Base-by-base conservation (phyloP, 1,140 invertebrate genomes). In the Drosophila orosa region DNA sequence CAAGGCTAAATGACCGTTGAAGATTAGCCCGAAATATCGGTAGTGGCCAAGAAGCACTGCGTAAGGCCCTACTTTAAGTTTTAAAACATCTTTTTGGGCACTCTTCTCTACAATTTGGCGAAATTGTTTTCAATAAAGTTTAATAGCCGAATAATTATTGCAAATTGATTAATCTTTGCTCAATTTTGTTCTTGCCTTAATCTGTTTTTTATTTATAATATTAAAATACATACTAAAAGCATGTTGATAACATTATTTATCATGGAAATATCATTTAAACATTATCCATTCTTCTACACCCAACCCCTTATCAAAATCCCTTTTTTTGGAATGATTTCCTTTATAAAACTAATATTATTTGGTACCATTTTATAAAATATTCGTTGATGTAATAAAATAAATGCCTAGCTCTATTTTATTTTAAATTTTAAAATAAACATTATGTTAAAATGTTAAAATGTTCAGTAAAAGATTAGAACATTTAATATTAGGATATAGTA, bases 1-100 rank as follows among this genome's bases (percentile, higher is more conserved):
- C 62, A 67, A 75, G 44, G 52, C 60, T 65, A 59, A 76, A 67
- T 68, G 55, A 52, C 78, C 72, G 62, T 65, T 72, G 61, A 69
- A 77, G 85, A 86, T 86, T 78, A 75, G 74, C 65, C 68, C 39
- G 67, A 69, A 52, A 37, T 52, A 27, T 55, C 17, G 55, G 69
- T 39, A 45, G 73, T 27, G 76, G 67, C 54, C 40, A 31, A 25
- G 19, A 48, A 55, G 82, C 59, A 67, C 50, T 57, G 40, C 24
- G n/a, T 15, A 10, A 25, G 39, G 56, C 56, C 44, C 75, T 77
- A 63, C 61, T 27, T 35, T 27, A 15, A n/a, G 37, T 25, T 40
- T 25, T 8, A 27, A 37, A 47, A 12, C 5, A 9, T 63, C 27
- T 45, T 17, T 37, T 13, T 13, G 29, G 13, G n/a, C 1, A 9